Conservation (phyloP, 2,888 invertebrate genomes). For the Ophion ellenae region DNA sequence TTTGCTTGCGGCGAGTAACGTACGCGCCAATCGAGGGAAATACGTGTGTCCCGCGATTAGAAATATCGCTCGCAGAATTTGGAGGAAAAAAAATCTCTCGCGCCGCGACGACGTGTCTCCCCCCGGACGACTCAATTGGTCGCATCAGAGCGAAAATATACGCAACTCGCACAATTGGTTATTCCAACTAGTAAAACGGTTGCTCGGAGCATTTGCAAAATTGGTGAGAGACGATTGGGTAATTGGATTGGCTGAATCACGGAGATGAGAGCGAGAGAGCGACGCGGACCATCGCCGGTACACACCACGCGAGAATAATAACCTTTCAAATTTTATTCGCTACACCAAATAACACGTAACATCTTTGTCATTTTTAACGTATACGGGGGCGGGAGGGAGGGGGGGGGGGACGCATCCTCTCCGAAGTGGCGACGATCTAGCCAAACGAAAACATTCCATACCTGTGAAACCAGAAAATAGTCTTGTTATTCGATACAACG, state of each 20-base stretch:
- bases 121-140: not conserved
- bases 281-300: not conserved
- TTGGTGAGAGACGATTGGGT: slow-evolving; percentile 28
- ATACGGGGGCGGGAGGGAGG: too few species aligned
- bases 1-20: too few species aligned
- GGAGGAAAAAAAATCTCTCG: too few species aligned
- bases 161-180: not conserved
- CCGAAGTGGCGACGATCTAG: not conserved
- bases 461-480: not conserved
- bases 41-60: too few species aligned
- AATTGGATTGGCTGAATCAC: slow-evolving; percentile 15
- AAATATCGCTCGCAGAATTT: too few species aligned
- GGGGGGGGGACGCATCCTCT: not conserved
- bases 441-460: not conserved
- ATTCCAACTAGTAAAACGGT: not conserved
- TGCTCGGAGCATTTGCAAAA: slow-evolving; percentile 23
- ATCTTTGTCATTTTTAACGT: too few species aligned
- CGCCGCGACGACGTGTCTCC: too few species aligned
- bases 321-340: not conserved
- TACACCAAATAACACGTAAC: not conserved
- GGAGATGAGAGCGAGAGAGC: not conserved
- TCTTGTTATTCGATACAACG: not conserved
- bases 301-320: not conserved
- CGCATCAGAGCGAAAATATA: not conserved
- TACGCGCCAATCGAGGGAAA: not conserved